A percentile compares a stretch with the other conserved stretches of the same genome.
phyloP scores from a whole-genome alignment of 1,140 invertebrate genomes.

The Brachionus rubens region DNA sequence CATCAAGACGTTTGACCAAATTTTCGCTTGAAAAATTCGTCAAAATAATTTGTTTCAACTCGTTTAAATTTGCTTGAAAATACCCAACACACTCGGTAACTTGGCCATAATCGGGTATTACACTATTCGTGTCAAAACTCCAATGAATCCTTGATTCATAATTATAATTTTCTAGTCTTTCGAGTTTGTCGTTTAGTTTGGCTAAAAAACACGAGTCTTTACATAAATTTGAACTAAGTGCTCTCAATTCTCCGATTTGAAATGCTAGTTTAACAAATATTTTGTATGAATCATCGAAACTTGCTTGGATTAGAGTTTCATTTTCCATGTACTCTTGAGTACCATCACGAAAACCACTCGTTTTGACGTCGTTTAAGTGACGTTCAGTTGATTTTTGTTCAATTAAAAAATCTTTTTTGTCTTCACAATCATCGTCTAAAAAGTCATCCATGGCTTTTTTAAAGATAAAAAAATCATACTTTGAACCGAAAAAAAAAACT shows the following conservation, averaged over 20 bases:
- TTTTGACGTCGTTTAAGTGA: constrained; percentile 15
- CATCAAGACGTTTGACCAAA: not conserved
- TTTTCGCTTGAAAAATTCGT: constrained; percentile 4
- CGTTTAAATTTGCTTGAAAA: constrained; percentile 1
- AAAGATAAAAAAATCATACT: too few species aligned
- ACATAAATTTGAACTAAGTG: not conserved
- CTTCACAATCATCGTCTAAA: not conserved
- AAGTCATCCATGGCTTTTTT: constrained; percentile 1
- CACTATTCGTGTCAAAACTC: not conserved
- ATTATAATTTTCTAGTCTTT: constrained; percentile 30
- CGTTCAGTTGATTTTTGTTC: constrained; percentile 24
- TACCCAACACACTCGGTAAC: not conserved
- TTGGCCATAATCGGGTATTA: not conserved
- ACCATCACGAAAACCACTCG: constrained; percentile 27
- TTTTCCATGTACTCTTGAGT: constrained; percentile 33
- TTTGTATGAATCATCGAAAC: constrained; percentile 31
- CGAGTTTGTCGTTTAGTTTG: constrained; percentile 23
- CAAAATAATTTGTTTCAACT: constrained; percentile 2
- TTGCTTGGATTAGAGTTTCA: constrained; percentile 12
- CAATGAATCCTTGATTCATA: constrained; percentile 23
- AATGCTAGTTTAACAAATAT: constrained; percentile 13
- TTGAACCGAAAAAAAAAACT: not conserved
- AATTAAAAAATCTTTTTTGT: not conserved
- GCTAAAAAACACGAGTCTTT: constrained; percentile 27
- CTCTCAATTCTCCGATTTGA: not conserved